Percentiles rank a stretch among this genome's conserved stretches.
Conservation (phyloP, 37 sponge, comb jelly and placozoan species). For the Axinella damicornis region DNA sequence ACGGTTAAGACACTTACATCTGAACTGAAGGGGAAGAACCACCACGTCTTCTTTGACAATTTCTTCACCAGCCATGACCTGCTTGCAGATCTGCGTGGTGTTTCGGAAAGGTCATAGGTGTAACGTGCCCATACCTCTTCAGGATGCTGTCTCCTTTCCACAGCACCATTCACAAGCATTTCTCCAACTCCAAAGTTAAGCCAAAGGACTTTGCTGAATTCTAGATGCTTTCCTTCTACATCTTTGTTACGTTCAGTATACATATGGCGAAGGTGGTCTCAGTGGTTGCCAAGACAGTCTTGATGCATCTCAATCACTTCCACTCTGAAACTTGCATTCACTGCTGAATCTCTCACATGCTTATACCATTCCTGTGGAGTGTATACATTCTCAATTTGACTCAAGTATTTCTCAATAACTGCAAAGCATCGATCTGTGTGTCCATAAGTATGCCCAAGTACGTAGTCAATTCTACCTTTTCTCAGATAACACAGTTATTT, state of each 20-base stretch:
- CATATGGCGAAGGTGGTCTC: slow-evolving; percentile 10
- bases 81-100: not conserved
- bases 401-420: slow-evolving; percentile 27
- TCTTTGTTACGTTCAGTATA: slow-evolving; percentile 35
- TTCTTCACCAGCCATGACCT: no score
- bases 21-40: no score
- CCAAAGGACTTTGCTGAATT: slow-evolving; percentile 22
- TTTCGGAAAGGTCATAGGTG: not conserved
- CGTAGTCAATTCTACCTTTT: slow-evolving; percentile 35
- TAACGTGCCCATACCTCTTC: slow-evolving; percentile 9
- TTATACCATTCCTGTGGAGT: not conserved
- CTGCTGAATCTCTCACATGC: not conserved
- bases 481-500: slow-evolving; percentile 53
- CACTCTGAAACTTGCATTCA: not conserved
- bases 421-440: slow-evolving; percentile 45
- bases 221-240: not conserved
- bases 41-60: no score
- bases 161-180: not conserved
- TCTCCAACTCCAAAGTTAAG: slow-evolving; percentile 36
- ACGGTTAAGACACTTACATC: no score
- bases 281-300: slow-evolving; percentile 4
- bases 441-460: slow-evolving; percentile 63
- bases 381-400: slow-evolving; percentile 45
- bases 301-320: slow-evolving; percentile 49
- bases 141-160: not conserved